Conservation (phyloP, 2,797 vertebrate genomes). For the Craterocephalus amniculus region DNA sequence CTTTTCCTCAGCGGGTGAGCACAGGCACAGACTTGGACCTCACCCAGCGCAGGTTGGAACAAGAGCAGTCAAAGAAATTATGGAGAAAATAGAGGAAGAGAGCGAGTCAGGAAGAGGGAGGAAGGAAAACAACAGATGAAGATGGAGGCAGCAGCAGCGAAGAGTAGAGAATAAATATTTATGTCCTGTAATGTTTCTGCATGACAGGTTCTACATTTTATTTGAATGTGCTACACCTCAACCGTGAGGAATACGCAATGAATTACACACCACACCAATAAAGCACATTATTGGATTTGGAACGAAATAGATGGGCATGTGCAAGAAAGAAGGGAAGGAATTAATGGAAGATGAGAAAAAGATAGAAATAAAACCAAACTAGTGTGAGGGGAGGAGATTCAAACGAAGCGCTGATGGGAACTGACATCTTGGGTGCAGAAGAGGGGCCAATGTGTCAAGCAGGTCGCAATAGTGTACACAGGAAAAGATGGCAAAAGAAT, state of each 20-base stretch:
- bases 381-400: slow-evolving; percentile 57
- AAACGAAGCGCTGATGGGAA: slow-evolving; percentile 69
- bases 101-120: slow-evolving; percentile 3
- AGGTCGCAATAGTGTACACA: slow-evolving; percentile 59
- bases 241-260: slow-evolving; percentile 69
- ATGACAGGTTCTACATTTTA: slow-evolving; percentile 78
- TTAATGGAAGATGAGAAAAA: slow-evolving; percentile 27
- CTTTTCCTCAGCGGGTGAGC: slow-evolving; percentile 48
- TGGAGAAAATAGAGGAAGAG: slow-evolving; percentile 28
- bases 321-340: slow-evolving; percentile 17
- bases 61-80: slow-evolving; percentile 59
- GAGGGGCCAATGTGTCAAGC: slow-evolving; percentile 54
- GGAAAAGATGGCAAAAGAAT: slow-evolving; percentile 58
- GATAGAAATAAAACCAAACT: slow-evolving; percentile 13
- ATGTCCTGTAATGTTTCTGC: slow-evolving; percentile 81
- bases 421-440: slow-evolving; percentile 58
- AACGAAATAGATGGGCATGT: slow-evolving; percentile 39
- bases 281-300: slow-evolving; percentile 64
- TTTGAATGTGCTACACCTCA: slow-evolving; percentile 72
- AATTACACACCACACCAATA: slow-evolving; percentile 56
- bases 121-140: slow-evolving; percentile 66
- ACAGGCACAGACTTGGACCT: slow-evolving; percentile 48
- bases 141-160: slow-evolving; percentile 65
- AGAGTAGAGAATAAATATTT: slow-evolving; percentile 81
- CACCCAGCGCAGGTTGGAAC: slow-evolving; percentile 52